Base-by-base conservation (phyloP, 1,140 invertebrate genomes). In the Asobara japonica region DNA sequence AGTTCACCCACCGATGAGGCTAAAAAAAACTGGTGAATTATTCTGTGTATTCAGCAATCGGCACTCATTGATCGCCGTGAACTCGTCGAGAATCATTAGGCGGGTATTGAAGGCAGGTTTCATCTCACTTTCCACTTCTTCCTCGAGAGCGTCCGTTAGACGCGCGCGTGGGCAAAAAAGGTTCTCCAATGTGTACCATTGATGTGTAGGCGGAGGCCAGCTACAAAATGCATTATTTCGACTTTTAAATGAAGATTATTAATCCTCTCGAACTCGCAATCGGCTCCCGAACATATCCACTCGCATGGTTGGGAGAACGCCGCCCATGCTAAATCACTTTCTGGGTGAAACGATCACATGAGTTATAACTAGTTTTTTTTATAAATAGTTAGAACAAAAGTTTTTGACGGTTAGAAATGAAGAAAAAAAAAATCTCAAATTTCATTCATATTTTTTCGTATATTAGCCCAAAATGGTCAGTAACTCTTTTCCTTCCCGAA, bases 81-180 rank as follows among this genome's bases (percentile, higher is more conserved):
- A 45, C 41, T 45, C 41, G 41, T 45, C 41, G 41, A 45, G 18
- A 45, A 45, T 45, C 41, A 45, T 45, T 45, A 45, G 41, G n/a
- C 11, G 41, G n/a, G 10, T 38, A 16, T 45, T 45, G 41, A 45
- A 18, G n/a, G n/a, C n/a, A n/a, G n/a, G 41, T 16, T 16, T 45
- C 41, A 16, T 45, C 41, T 41, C n/a, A 45, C 8, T 45, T 45
- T 45, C 41, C 41, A 45, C 41, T 16, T 45, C 1, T 45, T 16
- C 18, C 1, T 45, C 41, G 5, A 7, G 2, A 16, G 2, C 18
- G n/a, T 45, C 41, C 41, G 41, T 45, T 45, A 45, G 41, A 45
- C 41, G n/a, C n/a, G 18, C n/a, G 41, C n/a, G 41, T 45, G 41
- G 41, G 41, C 41, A 45, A 7, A 45, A 45, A 45, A 16, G n/a